Evolutionary conservation across 1,140 invertebrate species (phyloP).

Genomic region (Marisa cornuarietis): DNA sequence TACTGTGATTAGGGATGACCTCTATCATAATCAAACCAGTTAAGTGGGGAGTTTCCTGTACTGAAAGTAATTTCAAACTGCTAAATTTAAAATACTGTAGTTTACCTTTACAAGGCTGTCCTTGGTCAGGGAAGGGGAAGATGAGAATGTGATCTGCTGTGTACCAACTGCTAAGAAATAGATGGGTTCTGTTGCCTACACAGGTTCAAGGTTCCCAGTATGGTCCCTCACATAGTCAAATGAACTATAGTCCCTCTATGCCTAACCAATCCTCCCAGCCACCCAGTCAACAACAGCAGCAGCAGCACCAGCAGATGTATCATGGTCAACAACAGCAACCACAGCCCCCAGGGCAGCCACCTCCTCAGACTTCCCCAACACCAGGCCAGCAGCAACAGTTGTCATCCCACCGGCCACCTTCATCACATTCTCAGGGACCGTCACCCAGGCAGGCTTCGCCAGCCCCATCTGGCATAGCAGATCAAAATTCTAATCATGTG

Average conservation of each 20-base stretch:
- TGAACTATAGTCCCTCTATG: conserved; percentile 15
- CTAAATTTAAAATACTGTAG: too few relatives aligned
- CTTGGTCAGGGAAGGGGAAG: too few relatives aligned
- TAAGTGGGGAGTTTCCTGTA: too few relatives aligned
- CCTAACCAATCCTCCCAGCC: conserved; percentile 12
- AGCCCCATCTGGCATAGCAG: conserved; percentile 14
- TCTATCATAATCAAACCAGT: too few relatives aligned
- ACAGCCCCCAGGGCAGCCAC: conserved; percentile 22
- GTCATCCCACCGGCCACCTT: conserved; percentile 25
- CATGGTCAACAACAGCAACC: conserved; percentile 23
- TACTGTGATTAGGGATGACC: too few relatives aligned
- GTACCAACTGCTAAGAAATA: too few relatives aligned
- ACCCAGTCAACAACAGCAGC: conserved; percentile 16
- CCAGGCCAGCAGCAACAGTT: conserved; percentile 6
- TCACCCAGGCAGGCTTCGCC: conserved; percentile 19
- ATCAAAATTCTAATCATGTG: conserved; percentile 24
- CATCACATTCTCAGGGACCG: conserved; percentile 15
- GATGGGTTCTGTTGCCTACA: not conserved
- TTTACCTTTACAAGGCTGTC: too few relatives aligned
- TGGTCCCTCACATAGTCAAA: conserved; percentile 8
- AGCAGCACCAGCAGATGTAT: conserved; percentile 22
- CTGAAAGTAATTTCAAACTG: too few relatives aligned
- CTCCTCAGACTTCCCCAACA: conserved; percentile 17
- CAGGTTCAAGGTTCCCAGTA: conserved; percentile 5
- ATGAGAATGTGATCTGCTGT: too few relatives aligned